Evolutionary conservation across 1,140 invertebrate species (phyloP), one percentile per base, ranked within the genome.

Genomic region (Armadillidium nasatum): DNA sequence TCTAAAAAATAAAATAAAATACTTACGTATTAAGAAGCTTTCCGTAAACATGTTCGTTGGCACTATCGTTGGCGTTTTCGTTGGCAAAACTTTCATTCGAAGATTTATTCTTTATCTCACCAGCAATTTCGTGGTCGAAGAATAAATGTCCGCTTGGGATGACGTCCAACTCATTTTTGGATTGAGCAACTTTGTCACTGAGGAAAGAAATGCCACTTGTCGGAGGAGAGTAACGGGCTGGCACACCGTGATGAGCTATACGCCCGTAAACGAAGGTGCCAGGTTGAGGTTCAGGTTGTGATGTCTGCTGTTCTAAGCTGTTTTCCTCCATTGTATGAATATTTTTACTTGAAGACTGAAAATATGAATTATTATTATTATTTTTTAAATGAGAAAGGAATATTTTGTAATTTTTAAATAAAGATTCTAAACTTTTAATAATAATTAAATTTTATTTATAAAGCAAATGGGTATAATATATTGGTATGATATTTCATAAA

Each of bases 251-350:
- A 44, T 83, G 82, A n/a, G 68, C 74, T 11, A 78, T 50, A 44
- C 72, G 73, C 13, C 68, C 76, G 60, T 74, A 78, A 19, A 78
- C 68, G 21, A 71, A 78, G 11, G 70, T 45, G 72, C 70, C 44
- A 68, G 73, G 44, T 19, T 67, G 9, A 44, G 44, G 54, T 6
- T 21, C 33, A 2, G 22, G 15, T 13, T 22, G 44, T 13, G 9
- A 22, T n/a, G n/a, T 19, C 66, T 43, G 10, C 15, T 44, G 72
- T 45, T 80, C 79, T 60, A 71, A 67, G 46, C 79, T 80, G 6
- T 69, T 80, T 66, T 77, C 71, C 50, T 80, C 79, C 54, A 80
- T 75, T 9, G 79, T 80, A 60, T 80, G 79, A 54, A 80, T 80
- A 60, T 80, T 80, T 73, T 68, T 77, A 70, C 79, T 80, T 11